A percentile compares a stretch with the other conserved stretches of the same genome.
Evolutionary conservation across 2,797 vertebrate species (phyloP).

Genomic region (Hypotaenidia philippensis): DNA sequence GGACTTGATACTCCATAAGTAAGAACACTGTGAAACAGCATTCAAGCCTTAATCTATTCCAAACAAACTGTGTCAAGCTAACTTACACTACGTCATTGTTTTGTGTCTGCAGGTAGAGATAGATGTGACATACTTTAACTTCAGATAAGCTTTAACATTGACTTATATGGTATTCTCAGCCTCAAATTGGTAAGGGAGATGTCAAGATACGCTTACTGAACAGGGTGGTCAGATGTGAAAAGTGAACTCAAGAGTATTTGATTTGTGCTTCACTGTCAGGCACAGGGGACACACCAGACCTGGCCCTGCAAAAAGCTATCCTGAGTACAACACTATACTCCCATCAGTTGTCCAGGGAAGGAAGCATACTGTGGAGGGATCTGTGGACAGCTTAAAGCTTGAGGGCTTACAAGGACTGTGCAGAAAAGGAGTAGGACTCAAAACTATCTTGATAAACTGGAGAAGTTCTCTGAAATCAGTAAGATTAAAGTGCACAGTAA

Average conservation of each 20-base stretch:
- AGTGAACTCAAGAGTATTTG: neutral
- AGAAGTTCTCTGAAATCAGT: neutral
- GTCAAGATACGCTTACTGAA: neutral
- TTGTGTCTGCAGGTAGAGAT: neutral
- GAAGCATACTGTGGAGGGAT: neutral
- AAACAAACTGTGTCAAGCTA: neutral
- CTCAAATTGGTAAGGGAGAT: neutral
- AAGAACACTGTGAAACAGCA: neutral
- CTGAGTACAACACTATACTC: neutral
- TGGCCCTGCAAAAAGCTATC: neutral
- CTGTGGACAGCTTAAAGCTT: neutral
- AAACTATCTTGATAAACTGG: neutral
- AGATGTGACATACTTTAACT: neutral
- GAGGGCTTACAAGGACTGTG: neutral
- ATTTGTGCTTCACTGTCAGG: neutral
- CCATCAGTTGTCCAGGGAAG: neutral
- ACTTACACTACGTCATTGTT: neutral
- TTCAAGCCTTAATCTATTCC: neutral
- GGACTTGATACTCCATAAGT: too few relatives aligned
- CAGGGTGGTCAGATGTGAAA: neutral
- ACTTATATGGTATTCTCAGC: neutral
- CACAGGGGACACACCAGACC: accelerated
- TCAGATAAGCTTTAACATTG: neutral
- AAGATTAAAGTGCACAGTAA: neutral
- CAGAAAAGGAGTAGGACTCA: neutral